Evolutionary conservation across 2,888 invertebrate genomes (phyloP), one percentile per base, ranked within the genome.

Genomic region (Lepidochrysops patricia): DNA sequence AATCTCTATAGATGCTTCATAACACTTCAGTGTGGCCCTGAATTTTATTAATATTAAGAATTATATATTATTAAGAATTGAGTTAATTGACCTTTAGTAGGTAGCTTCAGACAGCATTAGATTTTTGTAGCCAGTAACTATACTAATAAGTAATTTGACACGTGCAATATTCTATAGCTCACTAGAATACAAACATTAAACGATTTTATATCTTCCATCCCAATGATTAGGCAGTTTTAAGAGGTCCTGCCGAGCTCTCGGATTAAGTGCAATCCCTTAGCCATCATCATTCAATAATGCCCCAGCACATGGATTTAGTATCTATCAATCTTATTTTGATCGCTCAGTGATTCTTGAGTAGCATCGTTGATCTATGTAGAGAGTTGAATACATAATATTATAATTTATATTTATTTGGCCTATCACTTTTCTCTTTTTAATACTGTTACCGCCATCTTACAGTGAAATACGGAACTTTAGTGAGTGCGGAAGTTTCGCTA

Each of bases 261-360:
- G 13, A 29, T 32, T 15, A 54, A 32, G 12, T 12, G 19, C 27
- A 27, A 52, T 52, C 19, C 29, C 54, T 54, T 19, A 29, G 29
- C 54, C 15, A 32, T 54, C 19, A 19, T 54, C 2, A 32, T 32
- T 1, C 26, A 26, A 32, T 19, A 54, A 32, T 19, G 32, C 32
- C 54, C 9, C 29, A 4, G 4, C 13, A 2, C 9, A 19, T 32
- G 32, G 54, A 54, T 54, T 29, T 54, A 54, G 7, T 29, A 54
- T 32, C 54, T 54, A 54, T 54, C 54, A 54, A 54, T 54, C 54
- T 54, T 32, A 9, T 32, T 43, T 43, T 43, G 19, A 43, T 43
- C 43, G 19, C 43, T 19, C 4, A 19, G 43, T 19, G 13, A 35
- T n/a, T n/a, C n/a, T n/a, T n/a, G n/a, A n/a, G n/a, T n/a, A n/a